Base-by-base conservation (phyloP, 2,888 invertebrate species). In the Malacosoma neustria region DNA sequence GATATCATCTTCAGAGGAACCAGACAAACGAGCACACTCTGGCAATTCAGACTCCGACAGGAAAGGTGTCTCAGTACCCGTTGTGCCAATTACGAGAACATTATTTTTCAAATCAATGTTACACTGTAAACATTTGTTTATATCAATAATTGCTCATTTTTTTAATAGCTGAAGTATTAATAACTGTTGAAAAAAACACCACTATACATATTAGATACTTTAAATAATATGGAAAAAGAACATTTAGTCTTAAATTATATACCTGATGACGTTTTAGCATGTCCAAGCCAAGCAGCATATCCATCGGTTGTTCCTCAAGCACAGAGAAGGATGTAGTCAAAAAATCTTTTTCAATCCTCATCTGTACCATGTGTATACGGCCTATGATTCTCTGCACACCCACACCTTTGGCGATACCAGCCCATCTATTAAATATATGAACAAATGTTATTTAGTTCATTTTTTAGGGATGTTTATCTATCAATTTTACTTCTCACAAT, bases 181-280 rank as follows among this genome's bases (percentile, higher is more conserved):
- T n/a, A n/a, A n/a, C n/a, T n/a, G n/a, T n/a, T n/a, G n/a, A n/a
- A n/a, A n/a, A n/a, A n/a, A n/a, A n/a, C n/a, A n/a, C n/a, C n/a
- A n/a, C n/a, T n/a, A n/a, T n/a, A n/a, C n/a, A n/a, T n/a, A n/a
- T n/a, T n/a, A n/a, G n/a, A n/a, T n/a, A n/a, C n/a, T n/a, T n/a
- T n/a, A n/a, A n/a, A n/a, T n/a, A n/a, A n/a, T n/a, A n/a, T n/a
- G n/a, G n/a, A n/a, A n/a, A n/a, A n/a, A n/a, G n/a, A n/a, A n/a
- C n/a, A n/a, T n/a, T n/a, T n/a, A n/a, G n/a, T n/a, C n/a, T n/a
- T n/a, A n/a, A n/a, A n/a, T n/a, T n/a, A n/a, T n/a, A n/a, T n/a
- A 94, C 95, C 89, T 97, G 98, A 88, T 99, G 98, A 56, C 98
- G 87, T 79, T 95, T 97, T 0, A 99, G 87, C 97, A 99, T 98